Evolutionary conservation across 2,113 vertebrate genomes (phyloP).

Genomic region (Rhynchomys soricoides): DNA sequence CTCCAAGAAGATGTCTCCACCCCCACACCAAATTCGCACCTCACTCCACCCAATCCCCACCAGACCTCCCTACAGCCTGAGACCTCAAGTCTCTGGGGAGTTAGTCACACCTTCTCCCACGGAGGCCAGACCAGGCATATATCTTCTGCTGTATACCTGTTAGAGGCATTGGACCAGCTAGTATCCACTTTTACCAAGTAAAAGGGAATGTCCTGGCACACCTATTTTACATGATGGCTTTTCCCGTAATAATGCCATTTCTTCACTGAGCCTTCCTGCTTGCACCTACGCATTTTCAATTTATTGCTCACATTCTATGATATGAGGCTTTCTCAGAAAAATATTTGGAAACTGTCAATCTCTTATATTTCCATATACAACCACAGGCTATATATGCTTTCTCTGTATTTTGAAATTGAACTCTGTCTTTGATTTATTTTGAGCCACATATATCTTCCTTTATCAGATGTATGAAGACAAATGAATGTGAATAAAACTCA

Average conservation of each 20-base stretch:
- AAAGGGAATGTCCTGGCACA: background rate
- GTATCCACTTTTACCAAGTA: background rate
- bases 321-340: background rate
- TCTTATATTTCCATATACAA: constrained; percentile 35
- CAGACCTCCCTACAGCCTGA: no score
- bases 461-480: background rate
- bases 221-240: background rate
- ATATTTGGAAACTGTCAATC: background rate
- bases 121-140: no score
- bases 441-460: background rate
- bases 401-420: constrained; percentile 34
- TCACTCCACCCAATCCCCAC: no score
- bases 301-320: constrained; percentile 5
- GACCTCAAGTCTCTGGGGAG: no score
- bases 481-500: constrained; percentile 25
- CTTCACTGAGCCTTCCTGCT: background rate
- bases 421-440: constrained; percentile 12
- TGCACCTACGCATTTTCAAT: background rate
- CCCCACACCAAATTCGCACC: no score
- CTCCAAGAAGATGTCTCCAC: no score
- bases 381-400: background rate
- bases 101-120: no score
- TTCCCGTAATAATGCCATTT: background rate
- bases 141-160: no score
- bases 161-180: no score